Base-by-base conservation (phyloP, 2,797 vertebrate species). In the Tenualosa thibaudeaui region DNA sequence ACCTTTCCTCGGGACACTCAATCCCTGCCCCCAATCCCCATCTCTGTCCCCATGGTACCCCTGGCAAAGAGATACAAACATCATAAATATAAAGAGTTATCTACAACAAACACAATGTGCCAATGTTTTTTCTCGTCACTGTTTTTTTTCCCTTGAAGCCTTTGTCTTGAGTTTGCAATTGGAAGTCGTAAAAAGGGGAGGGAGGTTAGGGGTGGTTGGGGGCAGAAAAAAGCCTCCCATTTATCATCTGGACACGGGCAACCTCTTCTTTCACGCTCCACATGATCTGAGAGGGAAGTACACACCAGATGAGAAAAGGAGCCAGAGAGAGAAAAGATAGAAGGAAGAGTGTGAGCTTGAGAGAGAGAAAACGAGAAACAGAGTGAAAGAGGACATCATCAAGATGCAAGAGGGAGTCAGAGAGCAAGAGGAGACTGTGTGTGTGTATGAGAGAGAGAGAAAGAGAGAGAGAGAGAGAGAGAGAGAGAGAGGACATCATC, bases 251-350 rank as follows among this genome's bases (percentile, higher is more conserved):
- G 68, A 43, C 37, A 75, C 15, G 68, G 68, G 68, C 19, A 75
- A 43, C 68, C 31, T 75, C 68, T 75, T 40, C 68, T 43, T 43
- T 43, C 68, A 75, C 40, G 15, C 68, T 43, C 37, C 68, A 75
- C 31, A 22, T 75, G 68, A 75, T 75, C 31, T 43, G 68, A 75
- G 53, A 54, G 13, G 68, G 68, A 75, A 78, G 37, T 78, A 40
- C 37, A 78, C 71, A 43, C 40, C 43, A 78, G 40, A 19, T 7
- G 71, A 78, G 40, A 78, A 19, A 78, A 40, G 5, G 17, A 43
- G 68, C 31, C 65, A 37, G 26, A 12, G 26, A 12, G 26, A 40
- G 26, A 71, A 2, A 26, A 26, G 0, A 19, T 71, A 31, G 10
- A 31, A 7, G 26, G 2, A n/a, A 24, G 58, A 24, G n/a, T 24